Base-by-base conservation (phyloP, 1,140 invertebrate species). In the Anastrepha obliqua region DNA sequence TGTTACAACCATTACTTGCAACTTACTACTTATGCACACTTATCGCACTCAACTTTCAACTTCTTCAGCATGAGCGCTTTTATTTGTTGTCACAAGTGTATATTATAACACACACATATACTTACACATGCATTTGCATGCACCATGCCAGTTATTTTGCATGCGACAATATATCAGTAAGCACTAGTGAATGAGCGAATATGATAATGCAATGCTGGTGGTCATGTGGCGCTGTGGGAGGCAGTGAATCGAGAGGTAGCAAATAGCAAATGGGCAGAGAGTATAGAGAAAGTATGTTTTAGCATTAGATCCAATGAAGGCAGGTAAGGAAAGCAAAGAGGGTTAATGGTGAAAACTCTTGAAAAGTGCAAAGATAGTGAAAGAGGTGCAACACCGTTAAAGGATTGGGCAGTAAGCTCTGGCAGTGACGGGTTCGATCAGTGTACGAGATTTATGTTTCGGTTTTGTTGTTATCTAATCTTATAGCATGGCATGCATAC, bases 1-100 rank as follows among this genome's bases (percentile, higher is more conserved):
- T 81, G 47, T 81, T 81, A 55, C 20, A n/a, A 9, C 74, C 74
- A 81, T 81, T 81, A 81, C 74, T 81, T 55, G 74, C 47, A 81
- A 81, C 47, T 81, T 81, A 2, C n/a, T 55, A 81, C 47, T 20
- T 55, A 29, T 55, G 44, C 74, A 81, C 44, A 20, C 74, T 81
- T 81, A 81, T 55, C 42, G 47, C 74, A 20, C 47, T 20, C 74
- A 20, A 20, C 47, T 13, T n/a, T 81, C 67, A 74, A 15, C n/a
- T 81, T 81, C n/a, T 51, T 81, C 44, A 81, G 74, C 74, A 55
- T 81, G 74, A 81, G 55, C 44, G 47, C 47, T 55, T 81, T 81
- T 58, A 58, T 29, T 81, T 20, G 42, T 47, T 8, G 4, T 11
- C n/a, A 29, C 47, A 81, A 11, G 47, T 55, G 7, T 55, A 20